Conservation (phyloP, 2,113 vertebrate species). For the Micronycteris hirsuta region DNA sequence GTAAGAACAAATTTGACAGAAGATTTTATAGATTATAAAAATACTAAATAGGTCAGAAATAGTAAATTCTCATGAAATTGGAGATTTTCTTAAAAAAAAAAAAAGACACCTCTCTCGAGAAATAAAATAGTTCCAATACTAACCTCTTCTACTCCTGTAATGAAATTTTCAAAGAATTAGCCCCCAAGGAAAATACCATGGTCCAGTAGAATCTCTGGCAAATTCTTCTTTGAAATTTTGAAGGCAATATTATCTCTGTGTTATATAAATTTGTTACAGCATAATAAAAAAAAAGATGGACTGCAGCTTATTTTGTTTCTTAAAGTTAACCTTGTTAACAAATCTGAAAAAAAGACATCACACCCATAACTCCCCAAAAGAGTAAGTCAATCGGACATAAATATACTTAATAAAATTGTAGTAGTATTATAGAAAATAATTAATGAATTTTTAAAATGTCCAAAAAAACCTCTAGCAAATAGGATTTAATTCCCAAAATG, state of each 20-base stretch:
- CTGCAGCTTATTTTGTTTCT: background rate
- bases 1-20: constrained; percentile 14
- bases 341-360: background rate
- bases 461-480: background rate
- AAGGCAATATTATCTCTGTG: background rate
- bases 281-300: background rate
- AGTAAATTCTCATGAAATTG: constrained; percentile 19
- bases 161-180: constrained; percentile 12
- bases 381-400: background rate
- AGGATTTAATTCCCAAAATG: background rate
- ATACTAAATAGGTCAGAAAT: background rate
- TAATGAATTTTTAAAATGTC: background rate
- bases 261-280: background rate
- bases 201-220: background rate
- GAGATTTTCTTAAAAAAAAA: background rate
- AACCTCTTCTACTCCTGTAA: background rate
- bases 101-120: background rate
- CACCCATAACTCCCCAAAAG: background rate
- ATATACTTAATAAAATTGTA: background rate
- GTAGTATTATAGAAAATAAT: background rate
- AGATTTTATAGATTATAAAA: constrained; percentile 21
- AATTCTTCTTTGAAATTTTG: constrained; percentile 4
- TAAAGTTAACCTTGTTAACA: constrained; percentile 16
- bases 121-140: background rate
- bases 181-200: background rate